Conservation (phyloP, 2,113 vertebrate genomes). For the Myotis lucifugus region DNA sequence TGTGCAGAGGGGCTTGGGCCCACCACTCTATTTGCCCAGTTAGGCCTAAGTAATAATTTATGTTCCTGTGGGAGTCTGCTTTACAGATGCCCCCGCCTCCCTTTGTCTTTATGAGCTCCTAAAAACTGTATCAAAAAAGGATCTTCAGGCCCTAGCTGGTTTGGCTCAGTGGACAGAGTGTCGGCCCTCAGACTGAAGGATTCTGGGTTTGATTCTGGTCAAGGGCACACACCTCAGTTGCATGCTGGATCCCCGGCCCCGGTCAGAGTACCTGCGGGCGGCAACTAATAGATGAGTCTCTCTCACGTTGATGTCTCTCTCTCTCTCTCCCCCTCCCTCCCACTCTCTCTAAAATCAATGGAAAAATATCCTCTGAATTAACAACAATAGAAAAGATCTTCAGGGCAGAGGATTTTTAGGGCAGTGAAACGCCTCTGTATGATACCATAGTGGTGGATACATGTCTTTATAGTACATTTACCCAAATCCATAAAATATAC, state of each 20-base stretch:
- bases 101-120: background rate
- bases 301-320: too few species aligned
- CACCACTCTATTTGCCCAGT: background rate
- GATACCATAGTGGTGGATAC: background rate
- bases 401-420: background rate
- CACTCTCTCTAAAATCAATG: too few species aligned
- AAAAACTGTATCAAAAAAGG: background rate
- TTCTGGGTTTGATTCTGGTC: too few species aligned
- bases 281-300: too few species aligned
- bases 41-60: background rate
- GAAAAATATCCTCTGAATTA: too few species aligned
- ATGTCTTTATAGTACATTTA: background rate
- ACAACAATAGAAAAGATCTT: background rate
- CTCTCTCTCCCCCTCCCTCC: too few species aligned
- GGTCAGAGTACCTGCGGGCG: too few species aligned
- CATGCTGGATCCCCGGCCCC: too few species aligned
- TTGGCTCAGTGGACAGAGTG: too few species aligned
- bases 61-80: background rate
- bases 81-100: background rate
- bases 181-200: too few species aligned
- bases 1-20: background rate
- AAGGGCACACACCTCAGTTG: too few species aligned
- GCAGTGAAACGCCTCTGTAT: background rate
- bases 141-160: background rate
- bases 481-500: background rate